Conservation (phyloP, 2,113 vertebrate genomes). For the Sapajus apella region DNA sequence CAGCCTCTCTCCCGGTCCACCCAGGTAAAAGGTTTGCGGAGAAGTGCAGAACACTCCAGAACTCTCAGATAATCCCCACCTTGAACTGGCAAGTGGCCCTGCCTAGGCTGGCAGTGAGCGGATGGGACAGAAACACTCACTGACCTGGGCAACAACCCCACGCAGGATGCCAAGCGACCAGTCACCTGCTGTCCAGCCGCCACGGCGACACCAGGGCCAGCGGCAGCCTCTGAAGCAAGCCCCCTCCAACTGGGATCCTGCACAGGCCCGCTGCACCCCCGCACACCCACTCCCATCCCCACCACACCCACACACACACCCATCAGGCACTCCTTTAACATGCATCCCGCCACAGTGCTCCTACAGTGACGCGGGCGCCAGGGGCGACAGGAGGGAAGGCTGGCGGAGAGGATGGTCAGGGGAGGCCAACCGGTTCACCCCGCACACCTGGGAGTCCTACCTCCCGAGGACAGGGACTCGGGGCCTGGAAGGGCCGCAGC, state of each 20-base stretch:
- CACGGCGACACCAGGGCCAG: background rate
- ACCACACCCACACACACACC: too few relatives aligned
- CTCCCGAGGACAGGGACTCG: background rate
- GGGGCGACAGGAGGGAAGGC: background rate
- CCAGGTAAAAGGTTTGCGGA: background rate
- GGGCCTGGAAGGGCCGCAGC: rapidly evolving
- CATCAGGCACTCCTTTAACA: background rate
- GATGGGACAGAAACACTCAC: background rate
- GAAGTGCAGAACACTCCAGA: background rate
- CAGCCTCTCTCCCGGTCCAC: background rate
- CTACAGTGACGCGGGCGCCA: background rate
- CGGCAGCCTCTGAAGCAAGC: background rate
- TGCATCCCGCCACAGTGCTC: background rate
- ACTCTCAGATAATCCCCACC: background rate
- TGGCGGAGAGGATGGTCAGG: too few relatives aligned
- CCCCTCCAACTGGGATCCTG: background rate
- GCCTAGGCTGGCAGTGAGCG: background rate
- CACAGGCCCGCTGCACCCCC: background rate
- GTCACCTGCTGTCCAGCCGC: background rate
- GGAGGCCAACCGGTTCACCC: background rate
- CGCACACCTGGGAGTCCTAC: background rate
- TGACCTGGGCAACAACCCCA: background rate
- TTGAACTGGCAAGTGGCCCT: too few relatives aligned
- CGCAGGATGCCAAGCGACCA: rapidly evolving
- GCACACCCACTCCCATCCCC: background rate